Base-by-base conservation (phyloP, 2,888 invertebrate species). In the Calameuta pallipes region DNA sequence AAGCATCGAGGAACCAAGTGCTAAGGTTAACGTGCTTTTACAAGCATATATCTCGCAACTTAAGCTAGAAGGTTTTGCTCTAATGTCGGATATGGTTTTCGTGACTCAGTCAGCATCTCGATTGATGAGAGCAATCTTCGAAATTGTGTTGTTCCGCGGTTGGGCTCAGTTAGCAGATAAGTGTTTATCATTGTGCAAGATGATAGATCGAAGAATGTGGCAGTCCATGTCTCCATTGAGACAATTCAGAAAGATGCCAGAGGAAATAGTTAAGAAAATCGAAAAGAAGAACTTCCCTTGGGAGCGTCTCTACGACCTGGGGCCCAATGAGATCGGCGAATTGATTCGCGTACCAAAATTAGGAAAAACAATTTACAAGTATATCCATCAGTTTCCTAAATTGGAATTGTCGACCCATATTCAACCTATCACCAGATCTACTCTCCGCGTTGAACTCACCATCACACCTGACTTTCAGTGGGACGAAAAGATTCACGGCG, bases 131-230 rank as follows among this genome's bases (percentile, higher is more conserved):
- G 99, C 99, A 0, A 98, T 99, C 83, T 99, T 96, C 91, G 99
- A 99, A 93, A 99, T 99, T 83, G 99, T 99, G 0, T 91, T 99
- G 71, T 94, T 92, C 89, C 92, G 96, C 56, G 97, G 99, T 23
- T 99, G 99, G 99, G 99, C 99, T 0, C 98, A 99, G 87, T 91
- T 99, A 76, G 98, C 98, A 0, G 99, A 99, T 90, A 99, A 99
- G 91, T 96, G 98, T 0, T 92, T 99, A 31, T 96, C 98, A 0
- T 93, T 99, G 11, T 99, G 99, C 92, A 99, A 99, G 92, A 99
- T 99, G 99, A 98, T 99, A 80, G 98, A 99, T 91, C 94, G 98
- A 1, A 94, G 99, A 56, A 99, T 99, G 98, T 99, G 99, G 99
- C 99, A 99, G 91, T 98, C 98, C 0, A 98, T 99, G 98, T 98